A percentile compares a stretch with the other conserved stretches of the same genome.
Evolutionary conservation across 1,140 invertebrate genomes (phyloP).

Genomic region (Globodera ellingtonae): DNA sequence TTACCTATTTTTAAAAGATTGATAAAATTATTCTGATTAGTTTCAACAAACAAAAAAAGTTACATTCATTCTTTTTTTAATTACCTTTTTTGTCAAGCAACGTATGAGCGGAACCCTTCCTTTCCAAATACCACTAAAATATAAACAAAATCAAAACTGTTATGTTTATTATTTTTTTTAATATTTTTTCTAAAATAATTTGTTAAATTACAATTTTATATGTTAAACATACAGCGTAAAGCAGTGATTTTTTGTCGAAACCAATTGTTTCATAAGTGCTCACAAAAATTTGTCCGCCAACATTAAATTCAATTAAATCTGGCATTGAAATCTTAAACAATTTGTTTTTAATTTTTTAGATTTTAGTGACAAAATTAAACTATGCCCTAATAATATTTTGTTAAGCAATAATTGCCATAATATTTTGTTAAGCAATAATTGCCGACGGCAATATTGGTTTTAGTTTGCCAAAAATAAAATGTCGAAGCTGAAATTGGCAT

Average conservation of each 20-base stretch:
- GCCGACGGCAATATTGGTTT: no score
- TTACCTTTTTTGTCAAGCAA: conserved; percentile 45
- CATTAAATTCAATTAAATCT: conserved; percentile 54
- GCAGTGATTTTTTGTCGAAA: conserved; percentile 42
- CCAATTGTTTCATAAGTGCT: conserved; percentile 52
- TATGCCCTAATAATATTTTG: no score
- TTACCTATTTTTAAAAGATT: not conserved
- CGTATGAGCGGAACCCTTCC: conserved; percentile 43
- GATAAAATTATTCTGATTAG: not conserved
- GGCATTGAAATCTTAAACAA: conserved; percentile 19
- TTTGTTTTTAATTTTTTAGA: no score
- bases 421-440: no score
- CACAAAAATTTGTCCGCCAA: conserved; percentile 44
- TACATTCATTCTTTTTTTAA: not conserved
- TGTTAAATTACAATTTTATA: conserved; percentile 6
- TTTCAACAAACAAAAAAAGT: not conserved
- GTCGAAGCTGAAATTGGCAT: no score
- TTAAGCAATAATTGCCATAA: no score
- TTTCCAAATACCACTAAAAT: conserved; percentile 52
- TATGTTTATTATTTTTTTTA: no score
- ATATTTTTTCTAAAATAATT: conserved; percentile 7
- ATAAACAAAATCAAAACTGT: not conserved
- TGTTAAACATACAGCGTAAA: conserved; percentile 38
- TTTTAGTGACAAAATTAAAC: no score
- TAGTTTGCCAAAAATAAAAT: no score